A percentile compares a stretch with the other conserved stretches of the same genome.
Conservation (phyloP, 2,888 invertebrate genomes). For the Oligia latruncula region DNA sequence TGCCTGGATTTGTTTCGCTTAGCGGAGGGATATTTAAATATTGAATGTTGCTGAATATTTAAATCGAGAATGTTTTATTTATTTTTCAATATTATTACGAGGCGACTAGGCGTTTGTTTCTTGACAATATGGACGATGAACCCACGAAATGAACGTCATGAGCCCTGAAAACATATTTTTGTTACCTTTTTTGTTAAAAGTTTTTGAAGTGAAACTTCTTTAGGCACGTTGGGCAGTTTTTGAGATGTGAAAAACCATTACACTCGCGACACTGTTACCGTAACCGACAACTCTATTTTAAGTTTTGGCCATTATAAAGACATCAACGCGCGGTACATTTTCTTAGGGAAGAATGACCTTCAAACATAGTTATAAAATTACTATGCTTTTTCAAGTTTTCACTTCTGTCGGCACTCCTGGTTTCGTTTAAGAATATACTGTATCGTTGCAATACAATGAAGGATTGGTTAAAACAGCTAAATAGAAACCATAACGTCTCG, state of each 20-base stretch:
- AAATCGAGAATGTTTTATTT: background rate
- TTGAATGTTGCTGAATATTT: background rate
- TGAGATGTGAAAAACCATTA: too few species aligned
- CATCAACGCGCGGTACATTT: too few species aligned
- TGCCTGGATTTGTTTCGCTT: constrained; percentile 36
- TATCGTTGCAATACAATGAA: background rate
- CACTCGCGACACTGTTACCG: too few species aligned
- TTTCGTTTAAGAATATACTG: background rate
- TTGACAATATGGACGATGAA: background rate
- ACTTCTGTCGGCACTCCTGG: too few species aligned
- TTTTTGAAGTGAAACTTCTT: too few species aligned
- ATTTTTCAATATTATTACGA: background rate
- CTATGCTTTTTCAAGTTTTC: too few species aligned
- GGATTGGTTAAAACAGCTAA: background rate
- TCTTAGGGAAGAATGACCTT: too few species aligned
- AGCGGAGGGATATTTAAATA: constrained; percentile 27
- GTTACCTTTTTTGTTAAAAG: background rate
- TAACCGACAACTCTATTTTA: too few species aligned
- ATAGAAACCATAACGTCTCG: background rate
- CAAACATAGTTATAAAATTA: too few species aligned
- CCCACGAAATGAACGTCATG: background rate
- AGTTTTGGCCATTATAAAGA: too few species aligned
- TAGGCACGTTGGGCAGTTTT: too few species aligned
- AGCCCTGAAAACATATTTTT: background rate
- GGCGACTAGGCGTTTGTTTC: background rate